phyloP scores from a whole-genome alignment of 2,797 vertebrate species.

The Gadopsis bispinosus region DNA sequence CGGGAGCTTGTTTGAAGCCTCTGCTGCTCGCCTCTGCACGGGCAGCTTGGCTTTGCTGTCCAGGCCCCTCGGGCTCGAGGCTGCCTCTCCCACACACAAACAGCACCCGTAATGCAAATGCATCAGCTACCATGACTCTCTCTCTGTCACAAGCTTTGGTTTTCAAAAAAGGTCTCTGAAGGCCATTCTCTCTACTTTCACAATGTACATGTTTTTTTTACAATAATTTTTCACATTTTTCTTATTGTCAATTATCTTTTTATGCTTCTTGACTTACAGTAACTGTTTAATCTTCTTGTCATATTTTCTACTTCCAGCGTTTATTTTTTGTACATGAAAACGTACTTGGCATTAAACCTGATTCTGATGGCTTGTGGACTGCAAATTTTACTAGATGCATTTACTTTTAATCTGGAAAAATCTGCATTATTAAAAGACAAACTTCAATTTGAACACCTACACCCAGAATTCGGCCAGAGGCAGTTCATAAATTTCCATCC shows the following conservation, averaged over 20 bases:
- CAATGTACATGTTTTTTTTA: background rate
- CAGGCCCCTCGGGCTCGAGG: constrained; percentile 52
- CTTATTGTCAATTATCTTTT: too few species aligned
- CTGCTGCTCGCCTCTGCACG: constrained; percentile 68
- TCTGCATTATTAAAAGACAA: constrained; percentile 15
- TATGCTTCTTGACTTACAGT: too few species aligned
- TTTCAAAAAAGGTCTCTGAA: constrained; percentile 33
- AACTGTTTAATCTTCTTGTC: too few species aligned
- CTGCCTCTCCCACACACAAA: constrained; percentile 50
- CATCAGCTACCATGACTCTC: constrained; percentile 42
- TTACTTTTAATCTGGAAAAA: constrained; percentile 29
- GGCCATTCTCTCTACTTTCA: constrained; percentile 21
- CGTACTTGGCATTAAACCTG: too few species aligned
- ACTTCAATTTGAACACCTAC: background rate
- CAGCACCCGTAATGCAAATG: constrained; percentile 51
- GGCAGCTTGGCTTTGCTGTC: constrained; percentile 67
- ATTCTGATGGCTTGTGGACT: background rate
- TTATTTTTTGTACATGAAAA: too few species aligned
- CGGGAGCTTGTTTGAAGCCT: constrained; percentile 79
- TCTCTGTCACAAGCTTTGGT: constrained; percentile 38
- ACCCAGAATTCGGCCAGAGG: constrained; percentile 13
- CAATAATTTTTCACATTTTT: too few species aligned
- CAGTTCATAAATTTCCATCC: background rate
- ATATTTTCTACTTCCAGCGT: too few species aligned
- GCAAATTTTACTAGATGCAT: constrained; percentile 11